Percentiles rank a stretch among this genome's conserved stretches.
phyloP scores from a whole-genome alignment of 2,888 invertebrate genomes.

The Vesta saturnalis region DNA sequence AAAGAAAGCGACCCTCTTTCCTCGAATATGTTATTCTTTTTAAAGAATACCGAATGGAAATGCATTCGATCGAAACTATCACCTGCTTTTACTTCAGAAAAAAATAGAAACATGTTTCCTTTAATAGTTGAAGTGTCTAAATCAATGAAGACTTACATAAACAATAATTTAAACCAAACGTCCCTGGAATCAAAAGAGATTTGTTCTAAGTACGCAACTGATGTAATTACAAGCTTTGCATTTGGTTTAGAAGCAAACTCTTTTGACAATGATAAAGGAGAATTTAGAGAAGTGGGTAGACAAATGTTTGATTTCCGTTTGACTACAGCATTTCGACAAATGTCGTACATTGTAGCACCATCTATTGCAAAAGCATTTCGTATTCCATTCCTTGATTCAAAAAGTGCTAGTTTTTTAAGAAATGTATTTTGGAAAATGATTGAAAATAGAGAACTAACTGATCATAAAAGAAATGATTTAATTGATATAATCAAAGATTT shows the following conservation, averaged over 20 bases:
- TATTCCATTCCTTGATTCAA: slow-evolving; percentile 47
- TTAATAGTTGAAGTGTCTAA: slow-evolving; percentile 58
- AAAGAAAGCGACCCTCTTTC: slow-evolving; percentile 58
- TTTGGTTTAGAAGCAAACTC: slow-evolving; percentile 61
- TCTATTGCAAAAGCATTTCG: slow-evolving; percentile 45
- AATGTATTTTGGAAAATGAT: slow-evolving; percentile 52
- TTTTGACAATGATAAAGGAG: slow-evolving; percentile 56
- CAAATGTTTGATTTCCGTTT: slow-evolving; percentile 53
- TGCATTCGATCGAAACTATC: slow-evolving; percentile 63
- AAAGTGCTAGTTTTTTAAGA: slow-evolving; percentile 48
- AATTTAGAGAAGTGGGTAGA: slow-evolving; percentile 56
- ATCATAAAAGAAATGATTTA: slow-evolving; percentile 52
- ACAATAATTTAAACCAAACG: slow-evolving; percentile 53
- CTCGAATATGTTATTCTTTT: slow-evolving; percentile 58
- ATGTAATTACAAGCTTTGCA: slow-evolving; percentile 62
- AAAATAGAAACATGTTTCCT: slow-evolving; percentile 63
- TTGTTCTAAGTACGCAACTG: slow-evolving; percentile 60
- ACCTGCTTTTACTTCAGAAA: slow-evolving; percentile 65
- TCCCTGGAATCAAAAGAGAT: slow-evolving; percentile 55
- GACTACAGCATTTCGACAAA: slow-evolving; percentile 46
- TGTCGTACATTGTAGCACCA: slow-evolving; percentile 50
- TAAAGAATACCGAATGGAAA: slow-evolving; percentile 65
- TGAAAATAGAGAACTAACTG: slow-evolving; percentile 44
- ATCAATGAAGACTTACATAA: slow-evolving; percentile 50
- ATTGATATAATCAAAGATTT: slow-evolving; percentile 49